Evolutionary conservation across 2,113 vertebrate genomes (phyloP).

Genomic region (Haliaeetus leucogaster): DNA sequence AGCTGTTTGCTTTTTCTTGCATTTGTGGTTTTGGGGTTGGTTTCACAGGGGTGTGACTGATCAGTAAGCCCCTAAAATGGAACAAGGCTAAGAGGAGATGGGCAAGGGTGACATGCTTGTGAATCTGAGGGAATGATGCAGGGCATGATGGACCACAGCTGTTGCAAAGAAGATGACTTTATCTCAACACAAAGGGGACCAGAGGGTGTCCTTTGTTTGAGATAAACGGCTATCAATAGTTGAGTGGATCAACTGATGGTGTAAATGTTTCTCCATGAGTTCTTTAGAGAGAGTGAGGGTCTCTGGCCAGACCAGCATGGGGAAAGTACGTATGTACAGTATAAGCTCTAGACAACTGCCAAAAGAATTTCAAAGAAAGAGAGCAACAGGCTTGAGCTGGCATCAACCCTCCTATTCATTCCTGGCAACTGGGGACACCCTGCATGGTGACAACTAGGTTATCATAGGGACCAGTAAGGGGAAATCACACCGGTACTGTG

Average conservation of each 20-base stretch:
- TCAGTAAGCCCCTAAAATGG: not conserved
- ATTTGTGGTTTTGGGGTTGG: not conserved
- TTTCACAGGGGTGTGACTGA: not conserved
- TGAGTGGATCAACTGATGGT: not conserved
- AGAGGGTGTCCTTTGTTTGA: not conserved
- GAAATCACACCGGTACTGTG: not conserved
- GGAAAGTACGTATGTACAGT: not conserved
- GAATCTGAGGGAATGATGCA: not conserved
- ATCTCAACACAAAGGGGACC: not conserved
- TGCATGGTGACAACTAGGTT: not conserved
- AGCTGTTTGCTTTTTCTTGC: not conserved
- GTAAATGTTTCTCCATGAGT: not conserved
- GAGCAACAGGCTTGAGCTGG: not conserved
- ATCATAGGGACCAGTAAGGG: not conserved
- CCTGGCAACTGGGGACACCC: not conserved
- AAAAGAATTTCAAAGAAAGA: not conserved
- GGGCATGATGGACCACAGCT: not conserved
- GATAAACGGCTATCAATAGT: not conserved
- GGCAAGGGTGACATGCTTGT: not conserved
- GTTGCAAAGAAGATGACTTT: not conserved
- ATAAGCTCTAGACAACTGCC: not conserved
- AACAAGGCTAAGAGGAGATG: not conserved
- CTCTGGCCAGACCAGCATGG: not conserved
- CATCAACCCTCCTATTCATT: not conserved
- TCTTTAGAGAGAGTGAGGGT: not conserved